Conservation (phyloP, 2,888 invertebrate species). For the Nemotelus pantherinus region DNA sequence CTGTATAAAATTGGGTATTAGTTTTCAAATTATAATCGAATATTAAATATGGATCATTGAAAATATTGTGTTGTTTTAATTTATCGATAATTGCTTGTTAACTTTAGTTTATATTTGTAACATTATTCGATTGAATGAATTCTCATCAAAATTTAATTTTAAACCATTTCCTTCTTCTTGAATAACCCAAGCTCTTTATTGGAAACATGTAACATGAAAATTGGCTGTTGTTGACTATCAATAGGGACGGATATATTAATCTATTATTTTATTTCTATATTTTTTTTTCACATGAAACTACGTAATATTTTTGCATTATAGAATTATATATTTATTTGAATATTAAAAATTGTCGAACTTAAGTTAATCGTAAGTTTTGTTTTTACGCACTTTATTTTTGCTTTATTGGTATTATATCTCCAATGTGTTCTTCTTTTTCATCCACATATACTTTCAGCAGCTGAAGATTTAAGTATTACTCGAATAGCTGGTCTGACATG, state of each 20-base stretch:
- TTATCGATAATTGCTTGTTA: slow-evolving; percentile 19
- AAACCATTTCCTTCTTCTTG: slow-evolving; percentile 7
- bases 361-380: slow-evolving; percentile 3
- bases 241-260: background rate
- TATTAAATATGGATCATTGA: background rate
- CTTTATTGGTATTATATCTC: slow-evolving; percentile 25
- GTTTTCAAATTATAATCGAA: slow-evolving; percentile 7
- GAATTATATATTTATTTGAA: background rate
- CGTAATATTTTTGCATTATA: too few relatives aligned
- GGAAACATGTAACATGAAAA: background rate
- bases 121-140: slow-evolving; percentile 2
- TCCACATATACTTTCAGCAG: slow-evolving; percentile 59
- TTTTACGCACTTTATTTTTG: background rate
- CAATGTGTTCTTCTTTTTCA: slow-evolving; percentile 40
- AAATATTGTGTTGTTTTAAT: slow-evolving; percentile 18
- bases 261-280: background rate
- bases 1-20: background rate
- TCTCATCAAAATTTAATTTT: background rate
- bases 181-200: background rate
- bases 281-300: too few relatives aligned
- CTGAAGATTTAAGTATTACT: slow-evolving; percentile 78
- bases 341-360: background rate
- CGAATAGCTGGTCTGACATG: slow-evolving; percentile 75
- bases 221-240: slow-evolving; percentile 3
- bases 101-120: background rate